Conservation (phyloP, 2,888 invertebrate species). For the Campoplex capitator region DNA sequence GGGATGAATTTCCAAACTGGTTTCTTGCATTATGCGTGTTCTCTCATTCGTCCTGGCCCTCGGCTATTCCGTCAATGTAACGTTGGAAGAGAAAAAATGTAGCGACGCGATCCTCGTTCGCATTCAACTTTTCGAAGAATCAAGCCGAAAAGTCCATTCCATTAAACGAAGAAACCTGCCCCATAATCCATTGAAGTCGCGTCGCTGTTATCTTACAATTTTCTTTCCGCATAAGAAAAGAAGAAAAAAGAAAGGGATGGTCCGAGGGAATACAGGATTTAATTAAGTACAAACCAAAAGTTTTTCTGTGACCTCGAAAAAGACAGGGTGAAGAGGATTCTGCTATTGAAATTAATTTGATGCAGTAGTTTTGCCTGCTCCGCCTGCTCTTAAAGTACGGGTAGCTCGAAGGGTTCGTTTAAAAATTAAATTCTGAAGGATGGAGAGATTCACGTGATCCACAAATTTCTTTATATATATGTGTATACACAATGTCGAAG, state of each 20-base stretch:
- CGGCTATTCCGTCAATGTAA: constrained; percentile 12
- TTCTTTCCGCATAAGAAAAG: background rate
- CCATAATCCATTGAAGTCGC: background rate
- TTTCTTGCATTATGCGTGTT: constrained; percentile 77
- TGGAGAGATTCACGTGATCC: constrained; percentile 52
- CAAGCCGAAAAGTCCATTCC: background rate
- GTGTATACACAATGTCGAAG: constrained; percentile 29
- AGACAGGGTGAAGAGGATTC: constrained; percentile 53
- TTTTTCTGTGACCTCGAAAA: constrained; percentile 38
- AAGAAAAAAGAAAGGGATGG: background rate
- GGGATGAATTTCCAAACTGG: constrained; percentile 81
- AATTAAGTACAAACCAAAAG: constrained; percentile 37
- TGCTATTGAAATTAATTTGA: constrained; percentile 59
- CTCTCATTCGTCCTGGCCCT: constrained; percentile 5
- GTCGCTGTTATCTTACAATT: constrained; percentile 3
- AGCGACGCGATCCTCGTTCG: background rate
- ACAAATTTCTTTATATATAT: constrained; percentile 14
- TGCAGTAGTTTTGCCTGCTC: constrained; percentile 48
- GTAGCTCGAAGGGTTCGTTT: constrained; percentile 37
- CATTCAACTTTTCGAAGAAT: background rate
- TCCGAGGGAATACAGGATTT: background rate
- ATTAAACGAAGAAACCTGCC: background rate
- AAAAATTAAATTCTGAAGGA: constrained; percentile 63
- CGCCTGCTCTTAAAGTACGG: constrained; percentile 14
- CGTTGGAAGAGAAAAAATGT: background rate